These are phyloP conservation scores for Julus scandinavius DNA, from an alignment of 2,888 invertebrate genomes.

Conservation along the genomic window DNA sequence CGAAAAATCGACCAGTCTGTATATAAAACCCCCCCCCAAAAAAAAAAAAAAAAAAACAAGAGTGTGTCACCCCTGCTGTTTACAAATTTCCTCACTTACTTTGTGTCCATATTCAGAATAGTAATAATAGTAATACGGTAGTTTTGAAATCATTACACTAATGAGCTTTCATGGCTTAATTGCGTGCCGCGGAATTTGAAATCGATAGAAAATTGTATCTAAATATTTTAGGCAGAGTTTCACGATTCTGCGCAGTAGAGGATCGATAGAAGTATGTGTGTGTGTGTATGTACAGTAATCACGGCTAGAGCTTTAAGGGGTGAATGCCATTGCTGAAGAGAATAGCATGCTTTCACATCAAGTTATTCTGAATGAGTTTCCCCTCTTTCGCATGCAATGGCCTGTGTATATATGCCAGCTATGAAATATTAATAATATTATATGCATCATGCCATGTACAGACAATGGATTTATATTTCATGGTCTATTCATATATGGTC, in stretches of 20 bases:
- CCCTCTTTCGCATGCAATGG: neutral
- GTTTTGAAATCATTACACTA: slow-evolving; percentile 38
- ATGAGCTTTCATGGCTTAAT: slow-evolving; percentile 42
- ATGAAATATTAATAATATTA: slow-evolving; percentile 39
- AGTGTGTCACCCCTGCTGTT: slow-evolving; percentile 19
- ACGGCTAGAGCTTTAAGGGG: slow-evolving; percentile 12
- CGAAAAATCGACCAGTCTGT: neutral
- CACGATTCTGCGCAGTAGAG: slow-evolving; percentile 7
- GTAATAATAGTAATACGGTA: slow-evolving; percentile 36
- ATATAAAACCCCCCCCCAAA: too few species aligned
- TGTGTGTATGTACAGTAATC: neutral
- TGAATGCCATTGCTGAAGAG: slow-evolving; percentile 19
- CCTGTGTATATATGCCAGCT: neutral
- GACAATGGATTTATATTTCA: slow-evolving; percentile 32
- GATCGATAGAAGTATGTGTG: neutral
- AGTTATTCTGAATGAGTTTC: slow-evolving; percentile 8
- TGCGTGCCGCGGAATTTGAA: slow-evolving; percentile 29
- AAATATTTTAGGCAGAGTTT: slow-evolving; percentile 17
- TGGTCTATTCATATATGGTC: slow-evolving; percentile 32
- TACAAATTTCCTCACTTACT: slow-evolving; percentile 23
- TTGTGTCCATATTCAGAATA: slow-evolving; percentile 15
- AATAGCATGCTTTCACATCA: slow-evolving; percentile 35
- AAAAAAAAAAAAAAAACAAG: too few species aligned
- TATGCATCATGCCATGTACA: neutral
- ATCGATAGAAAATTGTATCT: slow-evolving; percentile 34